Evolutionary conservation across 2,888 invertebrate genomes (phyloP).

Genomic region (Nymphalis polychloros): DNA sequence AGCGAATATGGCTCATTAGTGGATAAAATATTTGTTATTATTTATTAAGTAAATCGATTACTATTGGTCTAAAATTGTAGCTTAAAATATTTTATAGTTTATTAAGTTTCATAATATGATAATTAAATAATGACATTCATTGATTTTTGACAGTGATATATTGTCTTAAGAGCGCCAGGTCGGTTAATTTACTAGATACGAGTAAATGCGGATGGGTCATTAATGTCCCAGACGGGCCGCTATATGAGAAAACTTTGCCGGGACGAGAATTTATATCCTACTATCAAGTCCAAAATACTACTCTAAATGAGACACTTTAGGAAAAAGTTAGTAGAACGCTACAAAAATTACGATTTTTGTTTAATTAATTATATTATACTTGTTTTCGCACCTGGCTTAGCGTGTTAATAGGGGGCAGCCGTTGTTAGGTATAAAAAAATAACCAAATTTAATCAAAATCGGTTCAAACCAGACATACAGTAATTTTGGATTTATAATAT

Average conservation of each 20-base stretch:
- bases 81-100: too few species aligned
- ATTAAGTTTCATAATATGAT: too few species aligned
- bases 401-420: too few species aligned
- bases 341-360: background rate
- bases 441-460: too few species aligned
- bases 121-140: background rate
- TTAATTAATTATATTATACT: background rate
- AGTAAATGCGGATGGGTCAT: conserved; percentile 27
- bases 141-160: background rate
- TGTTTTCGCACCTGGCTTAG: too few species aligned
- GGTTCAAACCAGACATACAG: too few species aligned
- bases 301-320: conserved; percentile 19
- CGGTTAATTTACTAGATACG: conserved; percentile 21
- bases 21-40: background rate
- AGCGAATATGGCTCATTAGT: conserved; percentile 14
- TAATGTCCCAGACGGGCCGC: conserved; percentile 25
- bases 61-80: background rate
- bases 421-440: too few species aligned
- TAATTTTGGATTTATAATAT: too few species aligned
- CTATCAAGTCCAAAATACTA: conserved; percentile 18
- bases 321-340: background rate
- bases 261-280: conserved; percentile 23
- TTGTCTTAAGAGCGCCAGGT: background rate
- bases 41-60: background rate
- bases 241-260: conserved; percentile 33